Evolutionary conservation across 2,797 vertebrate genomes (phyloP), one percentile per base, ranked within the genome.

Genomic region (Rhabdophis nuchalis): DNA sequence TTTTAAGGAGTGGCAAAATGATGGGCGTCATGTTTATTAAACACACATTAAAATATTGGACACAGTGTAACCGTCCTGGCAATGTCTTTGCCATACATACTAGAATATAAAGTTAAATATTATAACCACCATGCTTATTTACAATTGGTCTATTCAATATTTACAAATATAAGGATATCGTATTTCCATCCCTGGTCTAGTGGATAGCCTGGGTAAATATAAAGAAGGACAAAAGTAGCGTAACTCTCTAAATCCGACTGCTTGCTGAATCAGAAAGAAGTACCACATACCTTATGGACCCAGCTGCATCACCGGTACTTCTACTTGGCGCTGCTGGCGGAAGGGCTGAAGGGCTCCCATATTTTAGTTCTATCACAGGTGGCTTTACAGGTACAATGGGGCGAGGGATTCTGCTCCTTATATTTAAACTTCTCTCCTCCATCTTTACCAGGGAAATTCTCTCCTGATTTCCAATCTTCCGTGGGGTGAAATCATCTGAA

Each of bases 391-490:
- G 96, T 0, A 95, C 93, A 87, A 98, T 94, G 60, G 98, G 98
- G 9, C 98, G 97, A 91, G 98, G 99, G 94, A 99, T 99, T 92
- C 98, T 98, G 96, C 99, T 99, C 95, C 96, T 97, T 93, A 97
- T 95, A 92, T 96, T 95, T 36, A 92, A 86, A 68, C 92, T 95
- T 95, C 94, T 97, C 95, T 95, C 98, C 56, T 95, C 96, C 93
- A 95, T 97, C 14, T 95, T 95, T 58, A 89, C 82, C 60, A 94
- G 89, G 0, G 50, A 25, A 1, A 87, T 87, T 2, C 94, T 96
- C 54, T 93, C 93, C 86, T 88, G 92, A 68, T 93, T 95, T 10
- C 92, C 94, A 6, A 92, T 97, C 93, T 97, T 98, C 92, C 77
- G 97, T 25, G 97, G 96, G 29, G 96, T 94, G 12, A 97, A 97